Evolutionary conservation across 2,113 vertebrate genomes (phyloP).

Genomic region (Corynorhinus townsendii): DNA sequence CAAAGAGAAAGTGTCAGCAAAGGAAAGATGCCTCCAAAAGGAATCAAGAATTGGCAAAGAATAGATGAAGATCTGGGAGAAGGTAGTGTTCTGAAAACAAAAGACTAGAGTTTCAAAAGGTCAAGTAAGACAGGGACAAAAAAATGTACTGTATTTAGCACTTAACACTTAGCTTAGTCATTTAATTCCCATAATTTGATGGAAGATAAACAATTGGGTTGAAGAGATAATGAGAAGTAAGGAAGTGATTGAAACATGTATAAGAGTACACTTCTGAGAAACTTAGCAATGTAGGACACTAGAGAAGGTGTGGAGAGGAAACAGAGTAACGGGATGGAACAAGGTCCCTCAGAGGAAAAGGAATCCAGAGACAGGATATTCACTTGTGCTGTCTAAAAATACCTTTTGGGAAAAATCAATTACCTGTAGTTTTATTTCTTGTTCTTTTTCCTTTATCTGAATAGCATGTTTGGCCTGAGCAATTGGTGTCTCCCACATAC

Average conservation of each 20-base stretch:
- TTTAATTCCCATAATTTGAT: not conserved
- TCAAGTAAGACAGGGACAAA: not conserved
- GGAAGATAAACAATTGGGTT: not conserved
- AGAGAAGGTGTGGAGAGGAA: not conserved
- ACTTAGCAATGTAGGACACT: not conserved
- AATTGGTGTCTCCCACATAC: slow-evolving; percentile 97
- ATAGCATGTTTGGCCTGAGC: slow-evolving; percentile 93
- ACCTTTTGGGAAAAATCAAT: slow-evolving; percentile 10
- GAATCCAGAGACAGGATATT: not conserved
- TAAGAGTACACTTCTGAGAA: not conserved
- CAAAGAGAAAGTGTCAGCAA: not conserved
- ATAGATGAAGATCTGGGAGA: not conserved
- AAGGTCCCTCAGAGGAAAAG: not conserved
- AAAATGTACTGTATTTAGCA: not conserved
- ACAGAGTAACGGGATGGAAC: not conserved
- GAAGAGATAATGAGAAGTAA: slow-evolving; percentile 10
- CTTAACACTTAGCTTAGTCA: not conserved
- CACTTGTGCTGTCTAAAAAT: not conserved
- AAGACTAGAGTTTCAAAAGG: not conserved
- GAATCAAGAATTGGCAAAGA: not conserved
- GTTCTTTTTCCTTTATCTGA: slow-evolving; percentile 93
- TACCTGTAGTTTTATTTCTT: slow-evolving; percentile 94
- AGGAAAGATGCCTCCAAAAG: not conserved
- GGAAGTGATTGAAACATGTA: not conserved
- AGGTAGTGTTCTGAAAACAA: not conserved